Percentiles rank a stretch among this genome's conserved stretches.
Evolutionary conservation across 2,888 invertebrate species (phyloP).

Genomic region (Melanchra persicariae): DNA sequence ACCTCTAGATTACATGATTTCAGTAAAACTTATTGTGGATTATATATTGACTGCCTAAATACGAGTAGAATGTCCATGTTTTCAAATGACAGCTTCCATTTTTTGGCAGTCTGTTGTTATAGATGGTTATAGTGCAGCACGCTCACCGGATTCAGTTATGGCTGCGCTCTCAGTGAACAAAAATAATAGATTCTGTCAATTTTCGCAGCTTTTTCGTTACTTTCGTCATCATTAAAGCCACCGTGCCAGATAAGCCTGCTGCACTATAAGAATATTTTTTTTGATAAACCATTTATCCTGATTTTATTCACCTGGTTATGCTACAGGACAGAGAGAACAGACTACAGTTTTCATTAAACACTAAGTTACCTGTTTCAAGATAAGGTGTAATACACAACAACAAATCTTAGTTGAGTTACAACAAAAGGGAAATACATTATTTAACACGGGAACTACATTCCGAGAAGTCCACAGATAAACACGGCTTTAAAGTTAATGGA

Average conservation of each 20-base stretch:
- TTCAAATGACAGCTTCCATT: too few species aligned
- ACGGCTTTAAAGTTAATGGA: background rate
- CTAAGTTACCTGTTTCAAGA: background rate
- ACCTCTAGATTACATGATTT: too few species aligned
- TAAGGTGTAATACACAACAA: background rate
- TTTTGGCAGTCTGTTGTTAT: background rate
- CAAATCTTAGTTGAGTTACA: constrained; percentile 1
- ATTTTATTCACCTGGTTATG: background rate
- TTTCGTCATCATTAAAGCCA: too few species aligned
- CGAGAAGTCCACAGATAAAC: background rate
- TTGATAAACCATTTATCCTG: background rate
- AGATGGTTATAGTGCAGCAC: too few species aligned
- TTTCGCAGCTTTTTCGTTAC: too few species aligned
- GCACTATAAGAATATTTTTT: background rate
- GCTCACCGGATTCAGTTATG: too few species aligned
- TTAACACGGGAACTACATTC: background rate
- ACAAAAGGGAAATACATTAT: constrained; percentile 26
- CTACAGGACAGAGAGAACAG: background rate
- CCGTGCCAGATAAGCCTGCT: too few species aligned
- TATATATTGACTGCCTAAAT: too few species aligned
- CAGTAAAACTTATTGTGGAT: too few species aligned
- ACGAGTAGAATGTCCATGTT: too few species aligned
- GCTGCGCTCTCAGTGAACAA: too few species aligned
- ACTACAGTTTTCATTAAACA: background rate
- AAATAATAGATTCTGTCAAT: too few species aligned